Conservation (phyloP, 2,113 vertebrate genomes). For the Corynorhinus townsendii region DNA sequence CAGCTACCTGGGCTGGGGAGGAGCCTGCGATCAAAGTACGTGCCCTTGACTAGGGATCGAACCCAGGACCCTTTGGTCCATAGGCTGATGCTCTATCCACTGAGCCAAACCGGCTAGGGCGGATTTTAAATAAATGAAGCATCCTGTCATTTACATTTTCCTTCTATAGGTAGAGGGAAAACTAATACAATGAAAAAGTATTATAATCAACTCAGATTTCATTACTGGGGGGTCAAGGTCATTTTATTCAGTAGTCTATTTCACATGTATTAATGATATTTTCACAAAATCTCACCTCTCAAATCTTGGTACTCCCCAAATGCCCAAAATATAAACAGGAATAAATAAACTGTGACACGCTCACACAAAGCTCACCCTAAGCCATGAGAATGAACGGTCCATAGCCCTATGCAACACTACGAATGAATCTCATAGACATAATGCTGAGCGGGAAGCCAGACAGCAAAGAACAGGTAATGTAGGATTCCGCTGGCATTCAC, state of each 20-base stretch:
- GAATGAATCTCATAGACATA: background rate
- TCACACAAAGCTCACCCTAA: background rate
- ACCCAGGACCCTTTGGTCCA: no score
- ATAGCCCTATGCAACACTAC: accelerated
- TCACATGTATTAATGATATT: background rate
- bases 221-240: no score
- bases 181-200: background rate
- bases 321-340: background rate
- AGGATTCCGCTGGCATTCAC: background rate
- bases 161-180: background rate
- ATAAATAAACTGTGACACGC: background rate
- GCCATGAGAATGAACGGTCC: background rate
- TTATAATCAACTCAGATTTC: background rate
- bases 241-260: background rate
- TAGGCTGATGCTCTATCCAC: no score
- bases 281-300: background rate
- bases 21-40: no score
- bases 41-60: no score
- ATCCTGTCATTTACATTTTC: background rate
- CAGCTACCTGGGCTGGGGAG: no score
- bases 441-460: background rate
- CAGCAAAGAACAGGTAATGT: background rate
- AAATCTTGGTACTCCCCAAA: background rate
- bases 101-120: no score
- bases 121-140: constrained; percentile 19